These are phyloP conservation scores for Nycteola revayana DNA, from an alignment of 2,888 invertebrate species.

Conservation along the genomic window DNA sequence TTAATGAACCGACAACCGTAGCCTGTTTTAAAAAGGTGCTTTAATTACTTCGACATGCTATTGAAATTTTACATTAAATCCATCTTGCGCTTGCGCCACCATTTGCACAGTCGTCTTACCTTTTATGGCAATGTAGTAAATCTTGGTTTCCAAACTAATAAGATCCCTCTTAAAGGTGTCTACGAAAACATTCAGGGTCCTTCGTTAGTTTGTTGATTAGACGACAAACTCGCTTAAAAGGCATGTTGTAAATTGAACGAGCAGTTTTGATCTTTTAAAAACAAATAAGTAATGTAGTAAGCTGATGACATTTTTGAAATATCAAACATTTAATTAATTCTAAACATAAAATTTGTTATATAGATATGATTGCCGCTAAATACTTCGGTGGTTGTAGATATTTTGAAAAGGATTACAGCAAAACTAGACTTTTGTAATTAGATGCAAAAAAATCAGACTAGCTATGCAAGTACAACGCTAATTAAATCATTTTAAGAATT, in stretches of 20 bases:
- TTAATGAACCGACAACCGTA: constrained; percentile 13
- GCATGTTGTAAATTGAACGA: constrained; percentile 29
- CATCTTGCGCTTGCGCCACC: constrained; percentile 36
- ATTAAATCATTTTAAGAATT: too few relatives aligned
- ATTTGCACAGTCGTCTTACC: constrained; percentile 34
- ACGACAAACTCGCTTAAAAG: constrained; percentile 18
- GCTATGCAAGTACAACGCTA: too few relatives aligned
- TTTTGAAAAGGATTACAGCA: too few relatives aligned
- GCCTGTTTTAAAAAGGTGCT: constrained; percentile 22
- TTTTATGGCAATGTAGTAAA: constrained; percentile 24
- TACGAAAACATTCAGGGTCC: constrained; percentile 16
- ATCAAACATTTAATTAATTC: too few relatives aligned
- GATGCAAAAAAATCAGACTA: too few relatives aligned
- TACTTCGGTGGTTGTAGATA: too few relatives aligned
- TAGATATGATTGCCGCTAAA: too few relatives aligned
- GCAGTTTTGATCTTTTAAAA: constrained; percentile 14
- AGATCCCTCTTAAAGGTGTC: constrained; percentile 9
- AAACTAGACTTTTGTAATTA: too few relatives aligned
- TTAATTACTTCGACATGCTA: constrained; percentile 46
- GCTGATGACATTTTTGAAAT: too few relatives aligned
- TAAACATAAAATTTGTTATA: too few relatives aligned
- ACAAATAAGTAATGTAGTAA: too few relatives aligned
- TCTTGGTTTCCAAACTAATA: constrained; percentile 14
- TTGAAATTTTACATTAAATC: constrained; percentile 38
- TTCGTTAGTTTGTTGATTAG: constrained; percentile 15